Conservation (phyloP, 2,888 invertebrate genomes). For the Drosophila neutralis region DNA sequence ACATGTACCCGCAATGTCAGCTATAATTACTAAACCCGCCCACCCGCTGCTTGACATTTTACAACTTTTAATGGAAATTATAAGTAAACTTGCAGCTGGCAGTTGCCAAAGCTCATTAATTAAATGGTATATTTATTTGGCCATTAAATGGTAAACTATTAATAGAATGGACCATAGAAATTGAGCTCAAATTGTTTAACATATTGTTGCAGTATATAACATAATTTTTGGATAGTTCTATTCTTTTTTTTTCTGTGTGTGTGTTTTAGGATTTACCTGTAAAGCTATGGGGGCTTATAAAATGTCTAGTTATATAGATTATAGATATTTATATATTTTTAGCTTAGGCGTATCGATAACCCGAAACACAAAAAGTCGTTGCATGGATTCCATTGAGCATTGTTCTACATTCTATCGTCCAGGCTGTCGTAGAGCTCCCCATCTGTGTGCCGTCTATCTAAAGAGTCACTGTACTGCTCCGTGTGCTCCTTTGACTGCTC, state of each 20-base stretch:
- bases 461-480: slow-evolving; percentile 3
- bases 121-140: slow-evolving; percentile 55
- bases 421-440: slow-evolving; percentile 80
- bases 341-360: slow-evolving; percentile 38
- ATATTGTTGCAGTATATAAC: slow-evolving; percentile 11
- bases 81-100: slow-evolving; percentile 17
- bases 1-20: slow-evolving; percentile 7
- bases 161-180: slow-evolving; percentile 20
- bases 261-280: slow-evolving; percentile 66
- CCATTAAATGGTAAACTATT: slow-evolving; percentile 47
- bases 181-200: slow-evolving; percentile 28
- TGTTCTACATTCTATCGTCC: slow-evolving; percentile 78
- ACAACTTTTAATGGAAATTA: slow-evolving; percentile 14
- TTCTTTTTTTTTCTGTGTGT: not conserved
- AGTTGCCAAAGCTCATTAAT: slow-evolving; percentile 48
- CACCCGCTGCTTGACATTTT: not conserved
- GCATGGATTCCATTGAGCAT: slow-evolving; percentile 37
- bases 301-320: slow-evolving; percentile 17
- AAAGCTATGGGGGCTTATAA: slow-evolving; percentile 45
- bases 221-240: slow-evolving; percentile 60
- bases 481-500: slow-evolving; percentile 22
- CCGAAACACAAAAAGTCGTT: slow-evolving; percentile 54
- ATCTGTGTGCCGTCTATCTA: slow-evolving; percentile 42
- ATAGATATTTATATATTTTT: slow-evolving; percentile 18
- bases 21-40: slow-evolving; percentile 26